Evolutionary conservation across 2,888 invertebrate genomes (phyloP).

Genomic region (Calephelis perditalis): DNA sequence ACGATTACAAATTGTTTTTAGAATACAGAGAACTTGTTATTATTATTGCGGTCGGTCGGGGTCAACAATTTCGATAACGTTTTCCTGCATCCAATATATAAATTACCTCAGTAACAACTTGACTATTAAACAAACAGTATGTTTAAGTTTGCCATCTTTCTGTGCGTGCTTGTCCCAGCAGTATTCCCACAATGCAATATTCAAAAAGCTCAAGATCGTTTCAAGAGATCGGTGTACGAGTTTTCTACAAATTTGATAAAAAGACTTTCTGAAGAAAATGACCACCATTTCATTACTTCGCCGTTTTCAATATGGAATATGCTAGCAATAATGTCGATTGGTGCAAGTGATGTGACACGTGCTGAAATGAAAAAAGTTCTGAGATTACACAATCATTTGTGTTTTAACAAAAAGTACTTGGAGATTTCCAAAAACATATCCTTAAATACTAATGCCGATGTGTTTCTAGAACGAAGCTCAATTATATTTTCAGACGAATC

Average conservation of each 20-base stretch:
- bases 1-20: not conserved
- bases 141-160: constrained; percentile 27
- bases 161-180: constrained; percentile 30
- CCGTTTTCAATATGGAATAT: constrained; percentile 58
- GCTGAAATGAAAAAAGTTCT: constrained; percentile 46
- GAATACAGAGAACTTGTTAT: constrained; percentile 1
- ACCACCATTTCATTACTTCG: constrained; percentile 56
- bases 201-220: constrained; percentile 28
- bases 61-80: constrained; percentile 4
- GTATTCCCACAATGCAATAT: constrained; percentile 33
- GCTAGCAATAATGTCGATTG: constrained; percentile 48
- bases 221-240: constrained; percentile 38
- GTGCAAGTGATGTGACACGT: constrained; percentile 47
- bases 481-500: constrained; percentile 46
- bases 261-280: constrained; percentile 45
- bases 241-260: constrained; percentile 33
- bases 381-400: constrained; percentile 42
- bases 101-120: not conserved
- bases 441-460: constrained; percentile 28
- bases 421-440: constrained; percentile 40
- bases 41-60: not conserved
- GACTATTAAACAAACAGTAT: constrained; percentile 25
- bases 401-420: constrained; percentile 54
- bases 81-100: constrained; percentile 5
- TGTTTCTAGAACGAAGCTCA: constrained; percentile 46